Base-by-base conservation (phyloP, 2,888 invertebrate species). In the Rugalucina vietnamica region DNA sequence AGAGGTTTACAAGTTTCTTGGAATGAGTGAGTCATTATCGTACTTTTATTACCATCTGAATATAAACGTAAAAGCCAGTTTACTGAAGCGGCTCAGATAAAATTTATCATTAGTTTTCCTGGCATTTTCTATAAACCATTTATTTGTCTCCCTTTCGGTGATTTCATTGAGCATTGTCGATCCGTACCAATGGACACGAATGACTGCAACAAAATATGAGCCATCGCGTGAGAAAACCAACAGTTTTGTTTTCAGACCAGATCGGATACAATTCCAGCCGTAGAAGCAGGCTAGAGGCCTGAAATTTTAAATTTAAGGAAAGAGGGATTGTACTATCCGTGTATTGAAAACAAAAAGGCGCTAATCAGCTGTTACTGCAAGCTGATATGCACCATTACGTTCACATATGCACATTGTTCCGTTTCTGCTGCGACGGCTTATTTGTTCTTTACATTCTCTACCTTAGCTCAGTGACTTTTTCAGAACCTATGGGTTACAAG, bases 21-120 rank as follows among this genome's bases (percentile, higher is more conserved):
- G 80, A 5, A 10, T 84, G 34, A 69, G 84, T 84, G 69, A 80
- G 84, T 77, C n/a, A 57, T 10, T 29, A 5, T 27, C 24, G 37
- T 39, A 14, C 14, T 70, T 70, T 4, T 21, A 18, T 4, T 8
- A n/a, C 21, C n/a, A 12, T 4, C n/a, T n/a, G 24, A 54, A 21
- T 5, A n/a, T 54, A 12, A n/a, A 21, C 21, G 4, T 4, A 21
- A 4, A n/a, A n/a, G 21, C 54, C 4, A 14, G 3, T 54, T 54
- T 21, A n/a, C 18, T 54, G 54, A n/a, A 8, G 24, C 21, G 24
- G 4, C 8, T 5, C 24, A n/a, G 10, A 4, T 4, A 8, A 21
- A 24, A 21, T 21, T 4, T 24, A 54, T 54, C 24, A 4, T n/a
- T 5, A n/a, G 4, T n/a, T n/a, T n/a, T 4, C 4, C 21, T 54